Evolutionary conservation across 92 coral and sea anemone genomes (phyloP).

Genomic region (Phenganax subtilis): DNA sequence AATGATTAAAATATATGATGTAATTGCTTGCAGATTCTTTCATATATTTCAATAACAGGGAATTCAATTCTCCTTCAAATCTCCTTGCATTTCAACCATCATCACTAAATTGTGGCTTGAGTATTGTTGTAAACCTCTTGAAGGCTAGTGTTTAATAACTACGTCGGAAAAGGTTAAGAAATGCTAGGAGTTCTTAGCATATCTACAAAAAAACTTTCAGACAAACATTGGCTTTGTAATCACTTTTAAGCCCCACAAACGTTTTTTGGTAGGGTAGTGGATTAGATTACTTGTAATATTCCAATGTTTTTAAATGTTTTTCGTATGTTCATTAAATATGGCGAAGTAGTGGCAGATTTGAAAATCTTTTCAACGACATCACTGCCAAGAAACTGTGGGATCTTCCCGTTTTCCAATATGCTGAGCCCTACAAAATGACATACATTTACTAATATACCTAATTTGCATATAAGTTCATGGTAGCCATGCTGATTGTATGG

Average conservation of each 20-base stretch:
- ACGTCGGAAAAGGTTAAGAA: not conserved
- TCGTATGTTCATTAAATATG: slow-evolving; percentile 17
- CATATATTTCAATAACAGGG: slow-evolving; percentile 38
- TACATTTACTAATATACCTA: not conserved
- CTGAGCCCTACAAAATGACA: slow-evolving; percentile 25
- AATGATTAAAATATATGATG: no score
- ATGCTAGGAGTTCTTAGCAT: not conserved
- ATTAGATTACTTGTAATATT: slow-evolving; percentile 22
- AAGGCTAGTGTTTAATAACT: slow-evolving; percentile 34
- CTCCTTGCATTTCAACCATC: slow-evolving; percentile 47
- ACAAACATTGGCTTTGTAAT: not conserved
- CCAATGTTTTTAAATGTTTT: slow-evolving; percentile 31
- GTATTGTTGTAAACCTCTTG: slow-evolving; percentile 35
- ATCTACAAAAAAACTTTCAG: not conserved
- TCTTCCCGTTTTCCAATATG: slow-evolving; percentile 35
- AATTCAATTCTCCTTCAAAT: slow-evolving; percentile 45
- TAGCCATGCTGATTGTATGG: no score
- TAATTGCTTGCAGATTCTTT: slow-evolving; percentile 52
- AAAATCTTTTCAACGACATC: slow-evolving; percentile 30
- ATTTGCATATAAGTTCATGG: not conserved
- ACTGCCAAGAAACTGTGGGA: slow-evolving; percentile 23
- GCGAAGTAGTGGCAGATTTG: not conserved
- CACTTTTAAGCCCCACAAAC: not conserved
- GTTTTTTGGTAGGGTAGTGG: not conserved
- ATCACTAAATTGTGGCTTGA: slow-evolving; percentile 49